Evolutionary conservation across 2,797 vertebrate species (phyloP).

Genomic region (Pseudocheirus occidentalis): DNA sequence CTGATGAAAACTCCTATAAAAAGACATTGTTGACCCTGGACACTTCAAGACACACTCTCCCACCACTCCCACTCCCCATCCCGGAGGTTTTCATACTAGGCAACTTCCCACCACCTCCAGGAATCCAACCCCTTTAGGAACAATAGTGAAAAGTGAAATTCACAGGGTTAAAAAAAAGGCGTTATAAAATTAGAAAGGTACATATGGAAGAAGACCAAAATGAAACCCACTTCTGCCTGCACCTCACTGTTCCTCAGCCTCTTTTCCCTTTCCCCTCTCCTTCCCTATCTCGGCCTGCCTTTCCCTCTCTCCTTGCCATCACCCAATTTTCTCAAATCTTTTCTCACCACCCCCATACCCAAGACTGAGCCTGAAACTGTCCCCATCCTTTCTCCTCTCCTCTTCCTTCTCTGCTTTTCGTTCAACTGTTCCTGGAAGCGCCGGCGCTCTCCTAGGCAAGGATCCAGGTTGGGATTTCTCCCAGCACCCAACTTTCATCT

Average conservation of each 20-base stretch:
- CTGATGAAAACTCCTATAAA: conserved; percentile 33
- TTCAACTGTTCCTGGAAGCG: conserved; percentile 58
- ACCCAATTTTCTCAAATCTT: not conserved
- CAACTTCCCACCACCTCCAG: not conserved
- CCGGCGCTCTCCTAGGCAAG: conserved; percentile 61
- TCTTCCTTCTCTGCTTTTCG: conserved; percentile 43
- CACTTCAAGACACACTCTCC: not conserved
- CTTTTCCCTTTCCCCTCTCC: not conserved
- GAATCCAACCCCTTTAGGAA: not conserved
- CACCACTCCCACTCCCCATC: not conserved
- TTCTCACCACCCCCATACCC: not conserved
- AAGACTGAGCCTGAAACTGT: not conserved
- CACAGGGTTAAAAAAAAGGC: not conserved
- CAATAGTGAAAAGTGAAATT: not conserved
- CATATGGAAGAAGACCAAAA: not conserved
- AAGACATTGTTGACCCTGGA: conserved; percentile 61
- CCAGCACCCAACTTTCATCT: conserved; percentile 82
- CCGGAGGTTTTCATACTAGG: not conserved
- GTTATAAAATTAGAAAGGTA: not conserved
- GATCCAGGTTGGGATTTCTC: conserved; percentile 74
- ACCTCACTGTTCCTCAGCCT: not conserved
- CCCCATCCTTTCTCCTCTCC: not conserved
- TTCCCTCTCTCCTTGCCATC: not conserved
- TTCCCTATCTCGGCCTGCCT: not conserved
- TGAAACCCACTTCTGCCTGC: not conserved